Conservation (phyloP, 2,797 vertebrate species). For the Lithobates pipiens region DNA sequence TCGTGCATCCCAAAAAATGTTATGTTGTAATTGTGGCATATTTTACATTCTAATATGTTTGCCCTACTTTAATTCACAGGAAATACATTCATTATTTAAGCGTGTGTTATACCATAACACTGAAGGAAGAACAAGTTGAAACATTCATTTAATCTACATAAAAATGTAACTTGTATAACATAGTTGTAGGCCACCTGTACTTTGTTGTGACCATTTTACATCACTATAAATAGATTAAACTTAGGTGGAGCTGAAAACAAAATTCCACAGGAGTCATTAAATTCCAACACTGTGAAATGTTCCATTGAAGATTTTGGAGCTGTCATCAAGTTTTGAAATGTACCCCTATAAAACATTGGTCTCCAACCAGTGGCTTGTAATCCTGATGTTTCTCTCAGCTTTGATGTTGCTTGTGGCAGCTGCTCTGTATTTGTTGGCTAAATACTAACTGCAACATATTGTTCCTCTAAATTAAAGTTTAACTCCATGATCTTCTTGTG, state of each 20-base stretch:
- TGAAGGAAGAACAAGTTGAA: conserved; percentile 23
- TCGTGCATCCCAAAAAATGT: conserved; percentile 35
- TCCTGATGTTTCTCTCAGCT: too few species aligned
- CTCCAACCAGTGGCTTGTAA: too few species aligned
- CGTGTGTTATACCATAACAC: conserved; percentile 11
- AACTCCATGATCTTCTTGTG: too few species aligned
- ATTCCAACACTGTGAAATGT: neutral
- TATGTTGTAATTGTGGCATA: conserved; percentile 7
- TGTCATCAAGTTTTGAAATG: neutral
- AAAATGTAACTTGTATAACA: conserved; percentile 1
- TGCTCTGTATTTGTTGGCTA: too few species aligned
- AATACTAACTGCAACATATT: too few species aligned
- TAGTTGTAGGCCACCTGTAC: neutral
- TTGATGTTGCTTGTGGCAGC: too few species aligned
- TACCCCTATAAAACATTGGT: neutral
- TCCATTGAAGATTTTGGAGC: neutral
- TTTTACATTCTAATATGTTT: conserved; percentile 42
- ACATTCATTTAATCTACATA: conserved; percentile 47
- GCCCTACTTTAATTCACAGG: conserved; percentile 11
- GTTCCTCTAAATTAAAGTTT: too few species aligned
- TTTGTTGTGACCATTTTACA: too few species aligned
- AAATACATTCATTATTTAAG: neutral
- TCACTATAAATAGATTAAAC: neutral
- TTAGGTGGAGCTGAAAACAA: too few species aligned
- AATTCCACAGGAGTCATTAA: neutral